Evolutionary conservation across 2,113 vertebrate genomes (phyloP).

Genomic region (Lagopus muta): DNA sequence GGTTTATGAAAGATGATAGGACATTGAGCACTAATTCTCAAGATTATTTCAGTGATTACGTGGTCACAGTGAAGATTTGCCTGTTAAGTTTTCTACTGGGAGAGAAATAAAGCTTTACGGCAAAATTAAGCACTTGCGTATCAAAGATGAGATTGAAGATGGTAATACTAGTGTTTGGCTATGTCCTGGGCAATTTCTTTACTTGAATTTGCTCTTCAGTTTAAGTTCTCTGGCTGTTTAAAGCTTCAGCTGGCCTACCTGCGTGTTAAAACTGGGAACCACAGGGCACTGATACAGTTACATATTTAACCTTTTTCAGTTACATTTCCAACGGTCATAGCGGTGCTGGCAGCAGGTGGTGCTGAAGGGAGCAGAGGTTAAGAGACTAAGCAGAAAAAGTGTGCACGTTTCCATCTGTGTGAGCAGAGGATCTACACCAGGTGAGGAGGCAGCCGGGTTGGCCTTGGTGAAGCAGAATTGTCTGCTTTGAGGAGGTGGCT

Average conservation of each 20-base stretch:
- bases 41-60: not conserved
- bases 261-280: not conserved
- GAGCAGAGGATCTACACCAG: too few relatives aligned
- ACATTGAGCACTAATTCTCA: not conserved
- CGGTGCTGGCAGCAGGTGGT: not conserved
- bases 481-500: not conserved
- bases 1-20: not conserved
- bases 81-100: not conserved
- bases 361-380: not conserved
- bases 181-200: not conserved
- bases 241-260: slow-evolving; percentile 14
- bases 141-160: not conserved
- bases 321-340: not conserved
- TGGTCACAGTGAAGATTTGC: not conserved
- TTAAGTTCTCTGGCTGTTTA: not conserved
- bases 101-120: not conserved
- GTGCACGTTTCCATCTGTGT: too few relatives aligned
- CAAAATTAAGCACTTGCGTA: not conserved
- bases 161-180: not conserved
- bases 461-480: not conserved
- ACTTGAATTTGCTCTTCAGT: not conserved
- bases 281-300: not conserved
- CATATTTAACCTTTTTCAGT: not conserved
- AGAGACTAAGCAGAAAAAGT: not conserved
- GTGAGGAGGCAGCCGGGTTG: not conserved